Conservation (phyloP, 1,140 invertebrate genomes). For the Batillaria attramentaria region DNA sequence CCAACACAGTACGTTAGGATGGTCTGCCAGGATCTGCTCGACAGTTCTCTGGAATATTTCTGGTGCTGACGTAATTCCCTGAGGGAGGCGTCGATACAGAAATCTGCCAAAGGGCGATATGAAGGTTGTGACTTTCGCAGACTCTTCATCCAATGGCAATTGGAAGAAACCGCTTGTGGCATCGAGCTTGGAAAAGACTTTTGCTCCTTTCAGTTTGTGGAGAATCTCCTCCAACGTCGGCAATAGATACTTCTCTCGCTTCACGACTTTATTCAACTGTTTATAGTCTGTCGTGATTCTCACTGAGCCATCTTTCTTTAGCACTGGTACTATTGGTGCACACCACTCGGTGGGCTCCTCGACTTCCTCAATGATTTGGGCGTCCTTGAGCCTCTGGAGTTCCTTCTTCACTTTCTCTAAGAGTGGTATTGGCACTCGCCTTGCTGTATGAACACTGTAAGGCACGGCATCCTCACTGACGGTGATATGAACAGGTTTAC, state of each 20-base stretch:
- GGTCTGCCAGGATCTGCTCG: no score
- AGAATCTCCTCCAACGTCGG: constrained; percentile 39
- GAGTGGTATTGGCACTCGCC: constrained; percentile 29
- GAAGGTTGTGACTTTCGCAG: constrained; percentile 41
- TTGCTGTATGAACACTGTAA: no score
- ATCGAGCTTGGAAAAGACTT: constrained; percentile 44
- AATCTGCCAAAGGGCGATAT: constrained; percentile 69
- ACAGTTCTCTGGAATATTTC: constrained; percentile 40
- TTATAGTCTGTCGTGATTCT: constrained; percentile 61
- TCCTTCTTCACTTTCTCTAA: constrained; percentile 15
- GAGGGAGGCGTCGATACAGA: constrained; percentile 66
- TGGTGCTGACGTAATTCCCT: constrained; percentile 61
- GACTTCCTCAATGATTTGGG: constrained; percentile 49
- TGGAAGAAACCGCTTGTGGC: constrained; percentile 40
- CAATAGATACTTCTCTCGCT: constrained; percentile 29
- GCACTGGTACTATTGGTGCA: constrained; percentile 51
- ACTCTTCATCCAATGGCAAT: constrained; percentile 31
- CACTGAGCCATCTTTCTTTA: constrained; percentile 41
- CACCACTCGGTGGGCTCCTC: constrained; percentile 51
- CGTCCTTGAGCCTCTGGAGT: background rate
- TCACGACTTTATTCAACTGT: background rate
- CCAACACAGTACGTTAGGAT: constrained; percentile 21
- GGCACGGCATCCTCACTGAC: no score
- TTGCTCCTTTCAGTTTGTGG: constrained; percentile 59
- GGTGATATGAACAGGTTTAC: no score